These are phyloP conservation scores for Andrena minutula DNA, from an alignment of 2,888 invertebrate species.

Conservation along the genomic window DNA sequence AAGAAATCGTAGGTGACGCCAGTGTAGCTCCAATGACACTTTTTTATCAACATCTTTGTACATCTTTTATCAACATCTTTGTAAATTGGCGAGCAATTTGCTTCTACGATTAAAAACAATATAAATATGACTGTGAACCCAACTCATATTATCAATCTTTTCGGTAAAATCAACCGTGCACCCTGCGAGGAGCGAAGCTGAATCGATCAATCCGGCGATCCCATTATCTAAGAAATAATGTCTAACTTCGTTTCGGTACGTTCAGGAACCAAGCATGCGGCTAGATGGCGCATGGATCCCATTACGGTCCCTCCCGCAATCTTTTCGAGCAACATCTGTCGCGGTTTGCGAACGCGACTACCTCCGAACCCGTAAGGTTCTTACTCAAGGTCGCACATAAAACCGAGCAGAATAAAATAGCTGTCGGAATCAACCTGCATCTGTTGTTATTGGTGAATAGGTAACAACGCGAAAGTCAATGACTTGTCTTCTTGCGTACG, in stretches of 20 bases:
- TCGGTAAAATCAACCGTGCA: neutral
- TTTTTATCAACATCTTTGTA: too few species aligned
- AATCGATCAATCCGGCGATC: constrained; percentile 21
- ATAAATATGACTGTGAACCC: constrained; percentile 6
- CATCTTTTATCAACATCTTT: too few species aligned
- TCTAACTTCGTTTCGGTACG: constrained; percentile 20
- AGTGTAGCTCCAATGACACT: too few species aligned
- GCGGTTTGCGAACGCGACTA: constrained; percentile 64
- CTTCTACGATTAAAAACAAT: too few species aligned
- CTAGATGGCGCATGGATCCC: constrained; percentile 52
- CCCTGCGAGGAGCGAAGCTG: constrained; percentile 24
- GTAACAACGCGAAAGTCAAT: too few species aligned
- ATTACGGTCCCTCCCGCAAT: constrained; percentile 63
- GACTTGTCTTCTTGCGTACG: too few species aligned
- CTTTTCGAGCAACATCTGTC: constrained; percentile 78
- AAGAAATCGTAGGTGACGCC: too few species aligned
- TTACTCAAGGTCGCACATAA: constrained; percentile 58
- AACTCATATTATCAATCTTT: neutral
- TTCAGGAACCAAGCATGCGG: constrained; percentile 29
- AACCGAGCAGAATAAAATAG: neutral
- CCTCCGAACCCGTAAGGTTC: constrained; percentile 74
- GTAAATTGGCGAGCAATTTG: too few species aligned
- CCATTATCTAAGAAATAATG: constrained; percentile 19
- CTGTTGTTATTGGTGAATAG: too few species aligned
- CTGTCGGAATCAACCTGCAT: neutral